Evolutionary conservation across 30 jellyfish, hydroid and myxozoan species (phyloP), one percentile per base, ranked within the genome.

Genomic region (Aurelia aurita): DNA sequence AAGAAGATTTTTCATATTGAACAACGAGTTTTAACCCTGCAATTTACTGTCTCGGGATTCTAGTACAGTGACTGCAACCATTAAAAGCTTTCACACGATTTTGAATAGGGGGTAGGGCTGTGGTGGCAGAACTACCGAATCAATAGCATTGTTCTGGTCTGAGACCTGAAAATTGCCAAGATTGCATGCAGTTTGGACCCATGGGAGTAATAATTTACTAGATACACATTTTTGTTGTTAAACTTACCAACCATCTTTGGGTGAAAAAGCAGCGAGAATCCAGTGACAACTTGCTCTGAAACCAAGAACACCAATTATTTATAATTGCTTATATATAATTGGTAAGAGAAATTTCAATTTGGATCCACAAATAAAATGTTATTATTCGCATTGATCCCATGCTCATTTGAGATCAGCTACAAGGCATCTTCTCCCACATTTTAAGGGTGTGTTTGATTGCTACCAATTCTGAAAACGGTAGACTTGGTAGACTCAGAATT

Each of bases 211-310:
- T 55, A 22, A 55, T 19, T 55, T 55, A 55, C 27, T 55, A 7
- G 66, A 55, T 55, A 55, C 10, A 55, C 66, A 55, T 9, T 29
- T 19, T 63, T 5, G 6, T 63, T 63, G 2, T 5, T 3, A n/a
- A 63, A 67, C 79, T 67, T 32, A 67, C 79, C 79, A 67, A 9
- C 39, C 79, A 27, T 67, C 59, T 35, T 35, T 11, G 57, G 51
- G 4, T 1, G 79, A 67, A 11, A 34, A 31, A 25, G 29, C 79
- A 5, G 29, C 46, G 39, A 45, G 58, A 22, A 67, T 21, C 79
- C 79, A 67, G 59, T 67, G 79, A 62, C 79, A 67, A 67, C 25
- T 67, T 11, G 46, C 79, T 32, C 59, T 67, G 79, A 19, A 67
- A 32, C 11, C 16, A 55, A 22, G 25, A 55, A 55, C 66, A 12